Evolutionary conservation across 2,113 vertebrate genomes (phyloP), one percentile per base, ranked within the genome.

Genomic region (Callorhinus ursinus): DNA sequence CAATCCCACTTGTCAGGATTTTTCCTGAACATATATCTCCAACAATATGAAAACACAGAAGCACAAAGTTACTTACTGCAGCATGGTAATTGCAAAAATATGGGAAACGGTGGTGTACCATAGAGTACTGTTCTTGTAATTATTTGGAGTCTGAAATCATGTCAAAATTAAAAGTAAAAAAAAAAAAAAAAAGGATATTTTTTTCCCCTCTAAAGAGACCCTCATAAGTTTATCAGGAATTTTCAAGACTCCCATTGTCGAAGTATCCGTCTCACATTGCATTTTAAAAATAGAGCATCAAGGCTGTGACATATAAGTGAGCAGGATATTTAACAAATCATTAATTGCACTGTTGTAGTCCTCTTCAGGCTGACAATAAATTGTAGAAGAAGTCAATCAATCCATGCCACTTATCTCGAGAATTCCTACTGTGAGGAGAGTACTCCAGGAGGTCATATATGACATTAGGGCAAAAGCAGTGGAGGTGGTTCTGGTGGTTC

Each of bases 281-380:
- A 89, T 86, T 95, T 93, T 77, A 31, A 92, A 97, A 93, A 81
- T 69, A 79, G 26, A 84, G 49, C 33, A 53, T 82, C 31, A 55
- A 91, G 89, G 49, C 28, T 83, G 90, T 96, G n/a, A 90, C 7
- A 3, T 90, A 13, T 31, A 71, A 92, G 16, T 53, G 33, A 69
- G 71, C 53, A 89, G 24, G 85, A 86, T 85, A 93, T 82, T 89
- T 88, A 93, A 71, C 65, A 96, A 89, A 86, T 97, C 85, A 94
- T 49, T 90, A 72, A 93, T 95, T 26, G 53, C 51, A 79, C 51
- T 59, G 36, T 51, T 26, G n/a, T 14, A 80, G 15, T 95, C 42
- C 13, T 95, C 63, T 88, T 26, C 31, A 81, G 69, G 82, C 51
- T 85, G 77, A 39, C 21, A 85, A 36, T 31, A 93, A 67, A 79